Conservation (phyloP, 2,888 invertebrate species). For the Lumbricus terrestris region DNA sequence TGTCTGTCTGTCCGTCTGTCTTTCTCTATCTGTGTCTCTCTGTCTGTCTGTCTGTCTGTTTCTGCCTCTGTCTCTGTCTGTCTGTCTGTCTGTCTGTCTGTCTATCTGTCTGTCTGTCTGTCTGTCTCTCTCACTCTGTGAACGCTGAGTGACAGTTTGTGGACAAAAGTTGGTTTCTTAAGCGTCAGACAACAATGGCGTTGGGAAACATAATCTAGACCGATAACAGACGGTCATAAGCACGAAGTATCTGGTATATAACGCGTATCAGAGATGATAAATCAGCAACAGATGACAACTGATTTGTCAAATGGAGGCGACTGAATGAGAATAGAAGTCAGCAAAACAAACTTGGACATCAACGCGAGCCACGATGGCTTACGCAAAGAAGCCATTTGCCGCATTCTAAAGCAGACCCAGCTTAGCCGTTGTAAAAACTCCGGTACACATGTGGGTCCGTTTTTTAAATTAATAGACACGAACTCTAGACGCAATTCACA, state of each 20-base stretch:
- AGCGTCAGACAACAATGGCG: background rate
- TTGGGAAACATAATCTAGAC: constrained; percentile 3
- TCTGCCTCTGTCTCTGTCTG: background rate
- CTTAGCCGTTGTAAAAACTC: too few species aligned
- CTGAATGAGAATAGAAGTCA: background rate
- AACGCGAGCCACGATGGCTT: background rate
- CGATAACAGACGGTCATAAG: background rate
- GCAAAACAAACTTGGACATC: background rate
- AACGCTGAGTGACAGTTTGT: background rate
- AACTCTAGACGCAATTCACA: too few species aligned
- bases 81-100: background rate
- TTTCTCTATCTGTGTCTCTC: too few species aligned
- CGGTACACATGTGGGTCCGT: too few species aligned
- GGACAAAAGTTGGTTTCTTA: background rate
- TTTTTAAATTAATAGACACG: too few species aligned
- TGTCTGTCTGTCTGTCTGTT: background rate
- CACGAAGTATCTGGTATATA: background rate
- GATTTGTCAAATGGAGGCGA: background rate
- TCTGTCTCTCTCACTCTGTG: background rate
- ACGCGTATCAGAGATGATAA: background rate
- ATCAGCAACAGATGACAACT: background rate
- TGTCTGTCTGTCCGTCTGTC: background rate
- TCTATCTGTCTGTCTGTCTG: background rate
- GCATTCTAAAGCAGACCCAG: background rate
- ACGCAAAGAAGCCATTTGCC: background rate